A percentile compares a stretch with the other conserved stretches of the same genome.
Conservation (phyloP, 2,888 invertebrate species). For the Drosophila lutescens region DNA sequence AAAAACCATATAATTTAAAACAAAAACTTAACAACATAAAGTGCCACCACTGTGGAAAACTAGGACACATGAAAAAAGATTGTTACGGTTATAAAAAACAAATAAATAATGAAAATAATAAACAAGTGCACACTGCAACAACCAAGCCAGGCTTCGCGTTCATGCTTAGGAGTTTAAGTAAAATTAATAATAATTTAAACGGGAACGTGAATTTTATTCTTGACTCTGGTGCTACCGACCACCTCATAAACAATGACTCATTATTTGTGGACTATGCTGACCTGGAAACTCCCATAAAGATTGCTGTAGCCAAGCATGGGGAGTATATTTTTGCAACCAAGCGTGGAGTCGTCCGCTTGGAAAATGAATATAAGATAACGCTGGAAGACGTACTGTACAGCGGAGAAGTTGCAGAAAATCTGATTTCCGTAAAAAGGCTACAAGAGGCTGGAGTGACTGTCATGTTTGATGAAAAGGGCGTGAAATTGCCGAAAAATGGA, state of each 20-base stretch:
- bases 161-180: neutral
- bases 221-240: neutral
- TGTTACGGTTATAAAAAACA: neutral
- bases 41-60: neutral
- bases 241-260: neutral
- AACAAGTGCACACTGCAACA: neutral
- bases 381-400: neutral
- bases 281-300: constrained; percentile 2
- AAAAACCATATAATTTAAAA: too few species aligned
- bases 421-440: neutral
- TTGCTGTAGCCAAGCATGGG: neutral
- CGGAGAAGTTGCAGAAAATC: neutral
- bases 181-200: neutral
- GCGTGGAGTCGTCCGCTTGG: neutral
- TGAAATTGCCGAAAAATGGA: constrained; percentile 2
- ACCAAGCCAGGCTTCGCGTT: neutral
- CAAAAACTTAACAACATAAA: neutral
- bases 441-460: neutral
- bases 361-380: neutral
- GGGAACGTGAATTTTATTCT: constrained; percentile 3
- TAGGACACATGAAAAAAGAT: neutral
- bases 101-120: neutral
- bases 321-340: constrained; percentile 2
- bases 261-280: constrained; percentile 5
- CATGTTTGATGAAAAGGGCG: neutral